Conservation (phyloP, 1,140 invertebrate genomes). For the Apis dorsata region DNA sequence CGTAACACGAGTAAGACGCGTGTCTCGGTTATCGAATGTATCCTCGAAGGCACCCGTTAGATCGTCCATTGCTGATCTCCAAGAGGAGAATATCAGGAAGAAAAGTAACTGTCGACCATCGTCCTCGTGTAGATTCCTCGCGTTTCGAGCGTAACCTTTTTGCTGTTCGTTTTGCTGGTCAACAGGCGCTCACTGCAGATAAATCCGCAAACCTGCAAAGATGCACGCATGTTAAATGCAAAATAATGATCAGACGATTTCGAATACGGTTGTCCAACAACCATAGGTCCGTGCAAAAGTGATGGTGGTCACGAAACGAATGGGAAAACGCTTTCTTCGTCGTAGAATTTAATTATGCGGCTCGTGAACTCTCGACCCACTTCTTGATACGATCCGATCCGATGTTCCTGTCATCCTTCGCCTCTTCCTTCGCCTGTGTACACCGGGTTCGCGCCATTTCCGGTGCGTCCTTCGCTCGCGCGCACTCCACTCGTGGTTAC, state of each 20-base stretch:
- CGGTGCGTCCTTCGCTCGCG: slow-evolving; percentile 1
- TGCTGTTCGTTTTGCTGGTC: background rate
- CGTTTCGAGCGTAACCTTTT: slow-evolving; percentile 20
- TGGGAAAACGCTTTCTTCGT: slow-evolving; percentile 73
- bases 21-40: background rate
- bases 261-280: slow-evolving; percentile 29
- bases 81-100: slow-evolving; percentile 48
- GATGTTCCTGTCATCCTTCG: slow-evolving; percentile 31
- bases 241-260: slow-evolving; percentile 17
- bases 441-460: slow-evolving; percentile 26
- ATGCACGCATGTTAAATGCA: background rate
- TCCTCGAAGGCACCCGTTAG: slow-evolving; percentile 19
- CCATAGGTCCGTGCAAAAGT: background rate
- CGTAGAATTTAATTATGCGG: slow-evolving; percentile 72
- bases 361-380: slow-evolving; percentile 73
- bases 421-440: slow-evolving; percentile 25
- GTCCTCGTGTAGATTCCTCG: slow-evolving; percentile 51
- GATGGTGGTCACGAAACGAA: slow-evolving; percentile 62
- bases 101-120: slow-evolving; percentile 47
- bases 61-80: slow-evolving; percentile 16
- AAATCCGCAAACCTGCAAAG: background rate
- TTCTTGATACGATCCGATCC: slow-evolving; percentile 59
- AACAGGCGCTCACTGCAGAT: background rate
- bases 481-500: background rate
- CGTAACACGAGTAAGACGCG: background rate